phyloP scores from a whole-genome alignment of 2,888 invertebrate genomes.

The Esperia sulphurella region DNA sequence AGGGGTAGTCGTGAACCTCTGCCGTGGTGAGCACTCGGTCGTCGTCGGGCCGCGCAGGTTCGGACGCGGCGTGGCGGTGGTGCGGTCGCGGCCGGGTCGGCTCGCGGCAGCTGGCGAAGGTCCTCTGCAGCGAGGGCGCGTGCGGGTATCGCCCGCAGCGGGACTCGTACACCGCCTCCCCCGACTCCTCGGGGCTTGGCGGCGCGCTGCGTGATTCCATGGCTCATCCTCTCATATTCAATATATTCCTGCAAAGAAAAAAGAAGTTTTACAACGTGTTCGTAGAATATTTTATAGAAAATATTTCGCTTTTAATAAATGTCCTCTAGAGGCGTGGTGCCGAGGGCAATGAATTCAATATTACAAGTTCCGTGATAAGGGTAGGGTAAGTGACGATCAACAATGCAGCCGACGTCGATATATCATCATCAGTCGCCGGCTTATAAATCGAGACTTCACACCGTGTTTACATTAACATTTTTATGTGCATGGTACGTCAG shows the following conservation, averaged over 20 bases:
- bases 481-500: neutral
- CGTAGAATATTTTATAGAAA: slow-evolving; percentile 22
- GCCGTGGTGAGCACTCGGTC: slow-evolving; percentile 69
- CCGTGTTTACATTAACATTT: slow-evolving; percentile 58
- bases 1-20: slow-evolving; percentile 75
- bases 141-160: slow-evolving; percentile 84
- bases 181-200: slow-evolving; percentile 78
- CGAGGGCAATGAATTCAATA: slow-evolving; percentile 75
- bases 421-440: slow-evolving; percentile 75
- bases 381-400: slow-evolving; percentile 76
- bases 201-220: slow-evolving; percentile 80
- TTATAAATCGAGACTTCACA: slow-evolving; percentile 64
- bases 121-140: slow-evolving; percentile 73
- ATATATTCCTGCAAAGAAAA: slow-evolving; percentile 55
- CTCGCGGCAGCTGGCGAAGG: slow-evolving; percentile 70
- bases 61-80: slow-evolving; percentile 67
- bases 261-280: slow-evolving; percentile 12
- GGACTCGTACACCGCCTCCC: slow-evolving; percentile 84
- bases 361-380: slow-evolving; percentile 71
- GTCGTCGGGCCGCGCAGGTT: slow-evolving; percentile 70
- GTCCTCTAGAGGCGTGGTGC: slow-evolving; percentile 36
- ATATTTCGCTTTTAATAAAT: slow-evolving; percentile 50
- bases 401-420: slow-evolving; percentile 73
- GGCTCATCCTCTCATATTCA: slow-evolving; percentile 72
- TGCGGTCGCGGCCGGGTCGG: slow-evolving; percentile 57